Evolutionary conservation across 1,140 invertebrate genomes (phyloP).

Genomic region (Berghia stephanieae): DNA sequence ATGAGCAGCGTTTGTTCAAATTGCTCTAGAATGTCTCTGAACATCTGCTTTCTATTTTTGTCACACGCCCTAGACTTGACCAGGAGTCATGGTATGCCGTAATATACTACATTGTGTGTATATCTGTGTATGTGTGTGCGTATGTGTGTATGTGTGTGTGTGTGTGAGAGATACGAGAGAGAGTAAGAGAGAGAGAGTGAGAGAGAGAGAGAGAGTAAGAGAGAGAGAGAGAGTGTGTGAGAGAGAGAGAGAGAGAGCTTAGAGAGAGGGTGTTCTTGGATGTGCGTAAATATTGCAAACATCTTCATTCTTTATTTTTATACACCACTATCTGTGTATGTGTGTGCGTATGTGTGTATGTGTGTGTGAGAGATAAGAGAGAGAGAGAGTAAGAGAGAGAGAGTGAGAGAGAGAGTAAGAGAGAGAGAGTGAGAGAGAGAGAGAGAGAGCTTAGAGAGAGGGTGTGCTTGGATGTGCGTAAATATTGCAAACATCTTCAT

Average conservation of each 20-base stretch:
- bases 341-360: background rate
- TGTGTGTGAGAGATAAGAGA: background rate
- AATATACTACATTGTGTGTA: background rate
- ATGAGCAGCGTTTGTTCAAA: constrained; percentile 1
- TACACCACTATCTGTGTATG: background rate
- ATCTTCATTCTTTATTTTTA: background rate
- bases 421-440: background rate
- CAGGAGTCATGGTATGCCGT: background rate
- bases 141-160: background rate
- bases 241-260: background rate
- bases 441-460: constrained; percentile 7
- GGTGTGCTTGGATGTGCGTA: background rate
- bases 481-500: background rate
- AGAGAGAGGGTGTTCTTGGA: background rate
- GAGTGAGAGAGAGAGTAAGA: constrained; percentile 8
- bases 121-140: no score
- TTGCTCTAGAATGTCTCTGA: background rate
- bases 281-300: background rate
- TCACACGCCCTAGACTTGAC: constrained; percentile 14
- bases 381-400: background rate
- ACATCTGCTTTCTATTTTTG: background rate
- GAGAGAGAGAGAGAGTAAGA: background rate
- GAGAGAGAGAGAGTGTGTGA: constrained; percentile 5
- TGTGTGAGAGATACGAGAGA: background rate
- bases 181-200: constrained; percentile 6